phyloP scores from a whole-genome alignment of 2,888 invertebrate species.

The Parnassius mnemosyne region DNA sequence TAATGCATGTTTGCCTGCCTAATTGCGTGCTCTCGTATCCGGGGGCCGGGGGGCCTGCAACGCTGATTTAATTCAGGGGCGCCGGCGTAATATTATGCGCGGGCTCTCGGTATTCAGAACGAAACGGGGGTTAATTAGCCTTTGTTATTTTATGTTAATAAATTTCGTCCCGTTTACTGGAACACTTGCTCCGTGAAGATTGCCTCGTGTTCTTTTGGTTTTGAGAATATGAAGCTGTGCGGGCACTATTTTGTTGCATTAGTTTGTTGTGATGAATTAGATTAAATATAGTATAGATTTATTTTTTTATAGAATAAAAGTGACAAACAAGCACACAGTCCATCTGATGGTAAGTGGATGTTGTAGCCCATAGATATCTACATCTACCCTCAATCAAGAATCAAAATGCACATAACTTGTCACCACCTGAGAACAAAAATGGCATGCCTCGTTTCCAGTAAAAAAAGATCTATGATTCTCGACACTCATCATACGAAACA shows the following conservation, averaged over 20 bases:
- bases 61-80: slow-evolving; percentile 23
- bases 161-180: slow-evolving; percentile 56
- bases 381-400: no score
- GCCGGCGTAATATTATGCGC: slow-evolving; percentile 53
- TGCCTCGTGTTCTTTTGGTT: slow-evolving; percentile 14
- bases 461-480: no score
- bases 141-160: slow-evolving; percentile 79
- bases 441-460: no score
- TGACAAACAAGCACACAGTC: no score
- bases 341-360: no score
- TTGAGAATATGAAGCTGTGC: slow-evolving; percentile 4
- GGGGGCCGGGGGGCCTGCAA: slow-evolving; percentile 11
- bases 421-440: no score
- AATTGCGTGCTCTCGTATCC: slow-evolving; percentile 12
- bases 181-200: slow-evolving; percentile 14
- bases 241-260: neutral
- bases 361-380: no score
- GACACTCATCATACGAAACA: no score
- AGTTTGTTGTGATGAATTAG: neutral
- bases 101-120: slow-evolving; percentile 38
- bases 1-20: slow-evolving; percentile 14
- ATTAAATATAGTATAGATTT: no score
- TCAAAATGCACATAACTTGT: no score
- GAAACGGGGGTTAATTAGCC: slow-evolving; percentile 63
- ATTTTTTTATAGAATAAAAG: no score